Conservation (phyloP, 2,113 vertebrate genomes). For the Ancistrus triradiatus region DNA sequence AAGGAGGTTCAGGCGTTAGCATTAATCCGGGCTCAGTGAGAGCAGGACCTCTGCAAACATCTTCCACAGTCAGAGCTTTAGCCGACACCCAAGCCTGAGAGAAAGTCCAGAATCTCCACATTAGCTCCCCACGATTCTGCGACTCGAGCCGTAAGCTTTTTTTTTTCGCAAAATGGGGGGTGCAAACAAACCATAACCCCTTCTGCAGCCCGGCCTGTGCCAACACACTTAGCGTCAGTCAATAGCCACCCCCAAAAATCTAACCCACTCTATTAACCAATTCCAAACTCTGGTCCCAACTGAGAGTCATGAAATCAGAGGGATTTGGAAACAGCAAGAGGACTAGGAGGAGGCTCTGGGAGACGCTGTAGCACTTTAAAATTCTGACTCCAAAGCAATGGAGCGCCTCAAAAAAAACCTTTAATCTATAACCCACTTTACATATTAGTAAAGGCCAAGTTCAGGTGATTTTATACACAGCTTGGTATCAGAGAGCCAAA, state of each 20-base stretch:
- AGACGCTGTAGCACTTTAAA: too few relatives aligned
- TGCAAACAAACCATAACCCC: slow-evolving; percentile 81
- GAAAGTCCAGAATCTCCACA: slow-evolving; percentile 97
- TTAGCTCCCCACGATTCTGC: slow-evolving; percentile 92
- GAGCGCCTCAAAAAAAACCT: too few relatives aligned
- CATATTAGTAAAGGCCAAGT: slow-evolving; percentile 62
- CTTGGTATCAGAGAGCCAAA: too few relatives aligned
- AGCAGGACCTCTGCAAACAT: slow-evolving; percentile 86
- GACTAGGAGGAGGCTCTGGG: slow-evolving; percentile 42
- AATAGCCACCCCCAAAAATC: slow-evolving; percentile 50
- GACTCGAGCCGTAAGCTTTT: slow-evolving; percentile 92
- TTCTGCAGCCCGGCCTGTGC: slow-evolving; percentile 31
- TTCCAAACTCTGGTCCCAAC: slow-evolving; percentile 41
- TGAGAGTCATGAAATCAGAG: slow-evolving; percentile 73
- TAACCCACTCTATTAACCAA: too few relatives aligned
- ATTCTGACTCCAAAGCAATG: too few relatives aligned
- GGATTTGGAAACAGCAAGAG: slow-evolving; percentile 80
- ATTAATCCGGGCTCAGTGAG: slow-evolving; percentile 97
- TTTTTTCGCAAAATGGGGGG: slow-evolving; percentile 91
- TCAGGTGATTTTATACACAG: slow-evolving; percentile 52
- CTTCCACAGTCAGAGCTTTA: slow-evolving; percentile 90
- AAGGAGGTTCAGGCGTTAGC: too few relatives aligned
- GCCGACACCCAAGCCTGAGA: slow-evolving; percentile 82
- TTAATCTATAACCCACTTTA: slow-evolving; percentile 65
- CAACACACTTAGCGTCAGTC: slow-evolving; percentile 19